Base-by-base conservation (phyloP, 2,888 invertebrate genomes). In the Megastigmus dorsalis region DNA sequence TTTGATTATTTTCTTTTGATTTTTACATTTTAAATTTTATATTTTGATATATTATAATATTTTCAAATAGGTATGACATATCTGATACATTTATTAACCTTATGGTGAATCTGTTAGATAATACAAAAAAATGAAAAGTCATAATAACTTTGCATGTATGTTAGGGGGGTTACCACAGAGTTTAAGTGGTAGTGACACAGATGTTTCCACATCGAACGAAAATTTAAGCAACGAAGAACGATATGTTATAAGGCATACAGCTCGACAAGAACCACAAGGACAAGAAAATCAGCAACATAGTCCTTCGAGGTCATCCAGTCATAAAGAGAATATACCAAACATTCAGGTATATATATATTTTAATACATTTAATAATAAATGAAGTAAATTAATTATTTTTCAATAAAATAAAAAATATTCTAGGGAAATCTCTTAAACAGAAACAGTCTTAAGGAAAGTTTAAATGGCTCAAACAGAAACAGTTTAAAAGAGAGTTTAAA, bases 251-350 rank as follows among this genome's bases (percentile, higher is more conserved):
- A 90, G 93, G 79, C 94, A 94, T 83, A 94, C 94, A 0, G 93
- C 94, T 5, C 90, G 97, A 41, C 96, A 96, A 84, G 97, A 97
- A 86, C 97, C 97, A 0, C 97, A 97, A 88, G 97, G 97, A 0
- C 96, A 97, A 88, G 97, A 97, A 88, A 95, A 94, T 88, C 91
- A 91, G 76, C 90, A 90, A 78, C 85, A 89, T 84, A 83, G 91
- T 90, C 81, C 92, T 89, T 88, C 90, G 89, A 83, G 93, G 89
- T 86, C 90, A 89, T 91, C 88, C 79, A 83, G 85, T 79, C 85
- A 86, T 72, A 86, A 87, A 78, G 87, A 86, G 78, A 87, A 87
- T 67, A 84, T 87, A 83, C 86, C 85, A 81, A 86, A 87, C 80
- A 86, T 87, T 78, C 88, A 87, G 82, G 87, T 87, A 77, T 48